Evolutionary conservation across 1,140 invertebrate species (phyloP).

Genomic region (Atta colombica): DNA sequence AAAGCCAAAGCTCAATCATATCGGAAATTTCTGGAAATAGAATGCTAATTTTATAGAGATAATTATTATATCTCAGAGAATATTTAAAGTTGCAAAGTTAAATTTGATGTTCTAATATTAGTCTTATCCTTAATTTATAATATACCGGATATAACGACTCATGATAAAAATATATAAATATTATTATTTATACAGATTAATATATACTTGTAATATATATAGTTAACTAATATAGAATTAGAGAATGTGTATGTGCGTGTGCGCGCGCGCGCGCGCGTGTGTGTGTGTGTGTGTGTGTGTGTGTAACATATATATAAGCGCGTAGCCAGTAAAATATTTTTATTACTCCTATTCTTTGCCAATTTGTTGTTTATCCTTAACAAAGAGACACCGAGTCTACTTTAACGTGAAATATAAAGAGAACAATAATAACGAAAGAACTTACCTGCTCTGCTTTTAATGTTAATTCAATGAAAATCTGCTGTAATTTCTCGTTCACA

Average conservation of each 20-base stretch:
- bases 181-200: slow-evolving; percentile 62
- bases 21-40: neutral
- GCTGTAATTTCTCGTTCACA: slow-evolving; percentile 94
- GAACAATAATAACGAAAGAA: neutral
- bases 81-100: slow-evolving; percentile 12
- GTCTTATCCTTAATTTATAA: slow-evolving; percentile 18
- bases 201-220: slow-evolving; percentile 4
- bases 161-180: slow-evolving; percentile 20
- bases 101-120: neutral
- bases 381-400: neutral
- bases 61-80: neutral
- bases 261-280: no score
- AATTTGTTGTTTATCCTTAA: neutral
- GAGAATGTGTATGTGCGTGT: neutral
- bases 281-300: no score
- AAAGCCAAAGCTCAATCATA: neutral
- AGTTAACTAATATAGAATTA: slow-evolving; percentile 46
- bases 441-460: slow-evolving; percentile 91
- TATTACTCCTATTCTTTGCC: neutral
- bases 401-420: neutral
- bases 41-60: neutral
- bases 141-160: neutral
- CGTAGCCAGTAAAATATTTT: slow-evolving; percentile 19
- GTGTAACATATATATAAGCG: neutral
- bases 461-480: slow-evolving; percentile 93